These are phyloP conservation scores for Chironomus riparius DNA, from an alignment of 2,888 invertebrate genomes.

Conservation along the genomic window DNA sequence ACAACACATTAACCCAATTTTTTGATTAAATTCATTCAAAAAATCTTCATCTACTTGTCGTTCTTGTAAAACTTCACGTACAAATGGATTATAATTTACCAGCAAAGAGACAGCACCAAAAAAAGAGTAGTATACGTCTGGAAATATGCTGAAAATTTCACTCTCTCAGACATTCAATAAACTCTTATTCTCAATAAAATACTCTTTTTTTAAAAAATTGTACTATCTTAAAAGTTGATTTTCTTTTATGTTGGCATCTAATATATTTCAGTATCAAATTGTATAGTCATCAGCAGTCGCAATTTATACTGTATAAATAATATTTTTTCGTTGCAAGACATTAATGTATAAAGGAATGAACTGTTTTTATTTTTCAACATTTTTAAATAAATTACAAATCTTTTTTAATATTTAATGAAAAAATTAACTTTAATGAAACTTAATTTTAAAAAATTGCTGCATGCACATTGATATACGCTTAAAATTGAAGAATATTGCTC, in stretches of 20 bases:
- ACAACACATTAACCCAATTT: background rate
- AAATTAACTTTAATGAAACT: background rate
- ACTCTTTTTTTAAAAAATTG: background rate
- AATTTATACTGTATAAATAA: no score
- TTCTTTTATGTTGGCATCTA: background rate
- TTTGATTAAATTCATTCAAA: constrained; percentile 25
- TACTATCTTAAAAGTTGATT: background rate
- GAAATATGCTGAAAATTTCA: background rate
- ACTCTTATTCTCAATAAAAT: background rate
- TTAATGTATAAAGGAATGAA: no score
- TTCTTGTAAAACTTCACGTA: constrained; percentile 26
- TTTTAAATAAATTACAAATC: no score
- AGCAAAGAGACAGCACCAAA: background rate
- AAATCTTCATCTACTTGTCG: constrained; percentile 23
- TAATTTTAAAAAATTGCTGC: background rate
- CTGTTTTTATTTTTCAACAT: no score
- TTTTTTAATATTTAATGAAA: no score
- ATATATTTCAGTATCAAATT: background rate
- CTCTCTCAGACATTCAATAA: background rate
- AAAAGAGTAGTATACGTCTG: background rate
- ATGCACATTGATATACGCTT: background rate
- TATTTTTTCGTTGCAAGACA: no score
- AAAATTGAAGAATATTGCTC: no score
- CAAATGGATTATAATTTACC: constrained; percentile 14
- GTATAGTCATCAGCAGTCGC: background rate